A percentile compares a stretch with the other conserved stretches of the same genome.
These are phyloP conservation scores for Trichonephila inaurata DNA, from an alignment of 1,140 invertebrate species.

Conservation along the genomic window DNA sequence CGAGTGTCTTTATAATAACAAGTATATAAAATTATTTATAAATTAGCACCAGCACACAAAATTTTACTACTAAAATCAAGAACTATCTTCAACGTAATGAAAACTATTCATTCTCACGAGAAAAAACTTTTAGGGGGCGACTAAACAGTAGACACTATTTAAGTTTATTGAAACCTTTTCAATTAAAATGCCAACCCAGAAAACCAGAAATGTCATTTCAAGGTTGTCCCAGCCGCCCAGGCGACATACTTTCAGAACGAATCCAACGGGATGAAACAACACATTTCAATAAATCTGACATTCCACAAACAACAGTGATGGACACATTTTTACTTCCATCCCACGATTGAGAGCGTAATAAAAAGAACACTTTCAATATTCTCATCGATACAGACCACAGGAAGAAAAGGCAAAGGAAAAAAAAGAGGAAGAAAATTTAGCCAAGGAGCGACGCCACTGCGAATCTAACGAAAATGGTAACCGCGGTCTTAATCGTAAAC, in stretches of 20 bases:
- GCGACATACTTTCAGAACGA: not conserved
- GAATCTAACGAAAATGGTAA: not conserved
- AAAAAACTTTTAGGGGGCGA: no score
- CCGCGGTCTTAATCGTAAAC: not conserved
- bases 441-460: not conserved
- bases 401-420: no score
- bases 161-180: no score
- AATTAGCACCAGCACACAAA: no score
- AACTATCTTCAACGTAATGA: no score
- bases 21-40: no score
- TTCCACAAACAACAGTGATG: not conserved
- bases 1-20: no score
- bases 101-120: no score
- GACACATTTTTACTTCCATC: not conserved
- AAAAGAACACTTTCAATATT: not conserved
- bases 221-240: not conserved
- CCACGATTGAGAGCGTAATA: not conserved
- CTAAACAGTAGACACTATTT: no score
- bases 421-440: not conserved
- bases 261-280: not conserved
- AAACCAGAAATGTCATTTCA: not conserved
- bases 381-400: not conserved
- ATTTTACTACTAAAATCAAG: no score
- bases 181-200: no score
- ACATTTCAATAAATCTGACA: constrained; percentile 22